Percentiles rank a stretch among this genome's conserved stretches.
phyloP scores from a whole-genome alignment of 2,113 vertebrate genomes.

The Cephalopterus ornatus region DNA sequence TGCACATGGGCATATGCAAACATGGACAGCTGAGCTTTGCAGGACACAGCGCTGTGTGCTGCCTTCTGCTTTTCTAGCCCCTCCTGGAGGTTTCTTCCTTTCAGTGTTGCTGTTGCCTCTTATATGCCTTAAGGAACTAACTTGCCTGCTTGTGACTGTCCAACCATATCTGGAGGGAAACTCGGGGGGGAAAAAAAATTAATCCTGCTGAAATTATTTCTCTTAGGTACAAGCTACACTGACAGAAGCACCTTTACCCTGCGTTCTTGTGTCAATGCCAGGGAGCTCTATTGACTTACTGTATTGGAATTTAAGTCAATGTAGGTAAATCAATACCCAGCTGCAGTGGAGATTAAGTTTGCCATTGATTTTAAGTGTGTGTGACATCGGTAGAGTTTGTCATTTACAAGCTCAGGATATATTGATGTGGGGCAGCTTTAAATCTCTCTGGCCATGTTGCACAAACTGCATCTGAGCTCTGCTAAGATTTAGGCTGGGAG shows the following conservation, averaged over 20 bases:
- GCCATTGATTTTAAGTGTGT: slow-evolving; percentile 13
- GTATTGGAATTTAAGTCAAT: background rate
- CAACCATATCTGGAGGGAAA: background rate
- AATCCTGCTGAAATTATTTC: background rate
- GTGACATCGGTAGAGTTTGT: background rate
- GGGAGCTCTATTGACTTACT: background rate
- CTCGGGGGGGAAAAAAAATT: background rate
- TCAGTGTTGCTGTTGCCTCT: background rate
- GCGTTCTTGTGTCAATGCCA: background rate
- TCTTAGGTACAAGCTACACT: background rate
- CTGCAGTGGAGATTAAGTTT: background rate
- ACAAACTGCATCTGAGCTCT: background rate
- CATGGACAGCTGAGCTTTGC: background rate
- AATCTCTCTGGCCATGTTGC: background rate
- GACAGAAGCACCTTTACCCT: background rate
- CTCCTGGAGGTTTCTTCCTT: background rate
- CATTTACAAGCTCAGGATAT: slow-evolving; percentile 11
- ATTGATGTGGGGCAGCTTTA: background rate
- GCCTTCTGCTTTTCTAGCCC: background rate
- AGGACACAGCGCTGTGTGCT: background rate
- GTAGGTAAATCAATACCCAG: slow-evolving; percentile 15
- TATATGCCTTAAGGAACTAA: background rate
- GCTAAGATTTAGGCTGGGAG: background rate
- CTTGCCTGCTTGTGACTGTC: background rate
- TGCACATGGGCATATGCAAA: background rate